Evolutionary conservation across 2,113 vertebrate genomes (phyloP).

Genomic region (Mungos mungo): DNA sequence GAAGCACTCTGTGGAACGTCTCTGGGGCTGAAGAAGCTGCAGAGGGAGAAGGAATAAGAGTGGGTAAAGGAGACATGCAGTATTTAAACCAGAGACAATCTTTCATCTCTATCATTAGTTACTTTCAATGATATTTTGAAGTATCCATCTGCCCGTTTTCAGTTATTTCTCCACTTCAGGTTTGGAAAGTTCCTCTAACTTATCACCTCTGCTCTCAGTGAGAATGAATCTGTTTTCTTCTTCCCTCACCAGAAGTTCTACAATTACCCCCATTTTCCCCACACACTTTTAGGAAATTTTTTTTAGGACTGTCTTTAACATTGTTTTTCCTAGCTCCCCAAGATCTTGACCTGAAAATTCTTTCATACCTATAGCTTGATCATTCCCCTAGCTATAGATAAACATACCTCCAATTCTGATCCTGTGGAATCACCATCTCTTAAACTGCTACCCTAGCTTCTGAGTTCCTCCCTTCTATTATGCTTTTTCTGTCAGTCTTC

Average conservation of each 20-base stretch:
- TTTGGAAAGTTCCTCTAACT: neutral
- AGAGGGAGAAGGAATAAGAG: neutral
- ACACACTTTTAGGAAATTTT: neutral
- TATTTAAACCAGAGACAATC: neutral
- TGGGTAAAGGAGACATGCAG: neutral
- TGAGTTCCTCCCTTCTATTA: neutral
- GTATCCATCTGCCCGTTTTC: neutral
- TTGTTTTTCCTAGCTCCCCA: neutral
- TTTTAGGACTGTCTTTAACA: conserved; percentile 7
- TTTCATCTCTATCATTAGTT: neutral
- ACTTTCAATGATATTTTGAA: neutral
- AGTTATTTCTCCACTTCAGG: neutral
- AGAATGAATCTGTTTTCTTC: neutral
- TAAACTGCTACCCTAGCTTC: neutral
- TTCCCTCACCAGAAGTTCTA: neutral
- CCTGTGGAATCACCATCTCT: neutral
- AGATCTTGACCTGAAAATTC: neutral
- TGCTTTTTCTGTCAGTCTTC: neutral
- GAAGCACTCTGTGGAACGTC: neutral
- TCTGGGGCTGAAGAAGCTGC: neutral
- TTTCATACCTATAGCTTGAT: neutral
- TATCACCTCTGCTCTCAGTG: neutral
- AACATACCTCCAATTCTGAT: neutral
- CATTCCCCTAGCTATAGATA: neutral
- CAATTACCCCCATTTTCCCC: neutral